These are phyloP conservation scores for Pecten maximus DNA, from an alignment of 2,888 invertebrate genomes.

Conservation along the genomic window DNA sequence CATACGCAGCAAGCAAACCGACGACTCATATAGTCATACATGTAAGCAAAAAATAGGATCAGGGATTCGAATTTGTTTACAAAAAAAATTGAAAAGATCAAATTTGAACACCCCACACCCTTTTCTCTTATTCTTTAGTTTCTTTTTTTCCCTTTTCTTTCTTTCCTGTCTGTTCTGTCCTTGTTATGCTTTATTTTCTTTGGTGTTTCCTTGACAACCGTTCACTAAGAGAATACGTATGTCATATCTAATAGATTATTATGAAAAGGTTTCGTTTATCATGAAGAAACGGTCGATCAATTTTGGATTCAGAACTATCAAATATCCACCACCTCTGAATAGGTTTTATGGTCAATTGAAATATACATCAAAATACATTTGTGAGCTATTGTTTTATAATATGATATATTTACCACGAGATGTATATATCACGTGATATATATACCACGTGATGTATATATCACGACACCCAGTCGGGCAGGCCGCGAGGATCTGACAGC, in stretches of 20 bases:
- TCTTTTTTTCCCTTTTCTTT: too few relatives aligned
- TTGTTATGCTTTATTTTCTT: too few relatives aligned
- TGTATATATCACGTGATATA: background rate
- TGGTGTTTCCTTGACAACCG: background rate
- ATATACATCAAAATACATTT: background rate
- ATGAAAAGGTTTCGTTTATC: background rate
- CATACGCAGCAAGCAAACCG: too few relatives aligned
- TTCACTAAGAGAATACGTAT: background rate
- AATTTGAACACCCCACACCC: too few relatives aligned
- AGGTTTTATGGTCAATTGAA: background rate
- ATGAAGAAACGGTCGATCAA: background rate
- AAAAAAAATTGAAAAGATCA: too few relatives aligned
- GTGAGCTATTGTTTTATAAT: background rate
- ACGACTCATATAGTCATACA: too few relatives aligned
- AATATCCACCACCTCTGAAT: background rate
- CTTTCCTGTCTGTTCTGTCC: too few relatives aligned
- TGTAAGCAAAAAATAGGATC: too few relatives aligned
- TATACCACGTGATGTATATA: background rate
- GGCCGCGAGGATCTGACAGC: background rate
- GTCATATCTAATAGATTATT: background rate
- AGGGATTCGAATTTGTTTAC: too few relatives aligned
- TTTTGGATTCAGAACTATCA: background rate
- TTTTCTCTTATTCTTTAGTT: too few relatives aligned
- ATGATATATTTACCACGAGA: background rate
- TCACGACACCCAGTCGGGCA: background rate